Base-by-base conservation (phyloP, 2,113 vertebrate genomes). In the Girardinichthys multiradiatus region DNA sequence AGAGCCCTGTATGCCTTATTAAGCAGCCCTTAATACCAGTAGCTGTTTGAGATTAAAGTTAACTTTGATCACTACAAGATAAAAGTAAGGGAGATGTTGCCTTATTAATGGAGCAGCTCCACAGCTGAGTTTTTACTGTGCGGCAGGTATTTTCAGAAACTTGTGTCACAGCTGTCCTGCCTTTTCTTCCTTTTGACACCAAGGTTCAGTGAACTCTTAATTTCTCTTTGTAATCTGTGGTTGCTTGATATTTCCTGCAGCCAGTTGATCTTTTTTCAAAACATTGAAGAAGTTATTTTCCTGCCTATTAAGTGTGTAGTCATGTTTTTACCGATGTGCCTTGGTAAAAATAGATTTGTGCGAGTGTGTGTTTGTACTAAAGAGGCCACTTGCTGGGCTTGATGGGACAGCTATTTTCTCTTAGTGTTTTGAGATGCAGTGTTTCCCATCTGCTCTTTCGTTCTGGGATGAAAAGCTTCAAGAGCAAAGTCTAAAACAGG, bases 381-480 rank as follows among this genome's bases (percentile, higher is more conserved):
- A 82, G 80, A 79, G 77, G 61, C 62, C 4, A 33, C 72, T 80
- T 83, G 57, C 79, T 71, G 63, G 39, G 64, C 61, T 39, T 68
- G 82, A 85, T 85, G 77, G 84, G 60, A 70, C 64, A 5, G 71
- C 58, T 63, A 72, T 86, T 85, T 91, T 82, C 62, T 65, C 79
- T 61, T 28, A 9, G 57, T 61, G 76, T 84, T 85, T 75, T 76
- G 60, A 86, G 78, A 81, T 67, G 77, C 76, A 84, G 70, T 88
- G 17, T 72, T 83, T 51, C 27, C 70, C 74, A 81, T 70, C 59
- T 64, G 30, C 37, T 76, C 64, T 86, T 85, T 58, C 48, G 31
- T 33, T 72, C 54, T 65, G 63, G 61, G 74, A 85, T 87, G 70
- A 81, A 87, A 82, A 73, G 79, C 79, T 86, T 61, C 79, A 67